Evolutionary conservation across 2,113 vertebrate genomes (phyloP), one percentile per base, ranked within the genome.

Genomic region (Tenrec ecaudatus): DNA sequence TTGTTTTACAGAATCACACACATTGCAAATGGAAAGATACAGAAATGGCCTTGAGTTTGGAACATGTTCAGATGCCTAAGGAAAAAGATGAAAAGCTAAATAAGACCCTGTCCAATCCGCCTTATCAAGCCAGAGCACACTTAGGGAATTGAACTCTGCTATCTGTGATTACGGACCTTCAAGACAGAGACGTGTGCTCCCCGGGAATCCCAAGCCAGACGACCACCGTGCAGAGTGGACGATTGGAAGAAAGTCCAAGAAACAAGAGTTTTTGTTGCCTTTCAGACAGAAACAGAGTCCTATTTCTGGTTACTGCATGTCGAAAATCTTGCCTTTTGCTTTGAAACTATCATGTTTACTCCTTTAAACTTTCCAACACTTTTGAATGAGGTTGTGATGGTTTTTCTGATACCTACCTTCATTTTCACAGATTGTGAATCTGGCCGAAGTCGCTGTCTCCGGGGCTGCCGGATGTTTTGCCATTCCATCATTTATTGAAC

Each of bases 1-100:
- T 94, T 92, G 69, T 92, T 96, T 93, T 88, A 68, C 33, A 93
- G 77, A 86, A 85, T 94, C 92, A 87, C 27, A 82, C 20, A 79
- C 22, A 79, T 43, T 76, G 57, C 71, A 88, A 47, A 81, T 82
- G 82, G 85, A 91, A 90, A 96, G 64, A n/a, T 75, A 53, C 64
- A 71, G 77, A 95, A 92, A 95, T n/a, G 89, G 57, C 80, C 73
- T 90, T 89, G 71, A 66, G 20, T 92, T 86, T 92, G 78, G 89
- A 92, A 88, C 84, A 80, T 66, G 88, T 40, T 93, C 84, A 76
- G 20, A 88, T 83, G 43, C 64, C 20, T 68, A 94, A 89, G 31
- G 58, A 88, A 96, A 68, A 27, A 89, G 64, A 95, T 73, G 82
- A 88, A 90, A 97, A 36, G 40, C 77, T 92, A 86, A 92, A 53